These are phyloP conservation scores for Trinectes maculatus DNA, from an alignment of 2,113 vertebrate genomes.

Conservation along the genomic window DNA sequence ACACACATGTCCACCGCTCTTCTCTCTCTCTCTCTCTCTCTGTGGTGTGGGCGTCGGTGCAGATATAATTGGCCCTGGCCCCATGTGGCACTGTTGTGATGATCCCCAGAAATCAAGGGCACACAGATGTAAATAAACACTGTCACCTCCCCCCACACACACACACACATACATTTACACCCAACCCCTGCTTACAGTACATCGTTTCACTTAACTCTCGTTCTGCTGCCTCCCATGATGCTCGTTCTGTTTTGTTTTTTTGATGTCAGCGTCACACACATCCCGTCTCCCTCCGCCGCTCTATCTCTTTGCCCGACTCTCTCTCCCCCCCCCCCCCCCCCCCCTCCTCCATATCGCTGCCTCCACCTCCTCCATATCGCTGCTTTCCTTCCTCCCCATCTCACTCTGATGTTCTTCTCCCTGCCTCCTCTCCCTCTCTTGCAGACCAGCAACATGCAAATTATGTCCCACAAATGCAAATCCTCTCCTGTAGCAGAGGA, in stretches of 20 bases:
- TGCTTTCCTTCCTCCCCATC: slow-evolving; percentile 12
- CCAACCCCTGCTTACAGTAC: slow-evolving; percentile 14
- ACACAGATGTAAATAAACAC: slow-evolving; percentile 67
- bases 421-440: slow-evolving; percentile 10
- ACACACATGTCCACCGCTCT: slow-evolving; percentile 3
- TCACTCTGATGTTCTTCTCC: slow-evolving; percentile 41
- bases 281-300: slow-evolving; percentile 35
- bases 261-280: slow-evolving; percentile 66
- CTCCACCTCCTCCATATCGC: background rate
- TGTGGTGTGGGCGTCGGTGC: slow-evolving; percentile 36
- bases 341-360: background rate
- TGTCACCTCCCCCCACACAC: slow-evolving; percentile 4
- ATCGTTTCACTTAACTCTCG: slow-evolving; percentile 63
- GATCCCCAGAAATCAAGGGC: slow-evolving; percentile 61
- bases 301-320: background rate
- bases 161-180: background rate
- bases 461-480: slow-evolving; percentile 75
- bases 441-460: slow-evolving; percentile 69
- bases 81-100: slow-evolving; percentile 68
- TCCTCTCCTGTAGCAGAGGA: slow-evolving; percentile 51
- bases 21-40: slow-evolving; percentile 13
- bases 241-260: slow-evolving; percentile 70
- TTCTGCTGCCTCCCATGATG: slow-evolving; percentile 62
- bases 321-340: background rate
- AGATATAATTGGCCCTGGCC: slow-evolving; percentile 71